phyloP scores from a whole-genome alignment of 1,140 invertebrate genomes.

The Trachelipus rathkii region DNA sequence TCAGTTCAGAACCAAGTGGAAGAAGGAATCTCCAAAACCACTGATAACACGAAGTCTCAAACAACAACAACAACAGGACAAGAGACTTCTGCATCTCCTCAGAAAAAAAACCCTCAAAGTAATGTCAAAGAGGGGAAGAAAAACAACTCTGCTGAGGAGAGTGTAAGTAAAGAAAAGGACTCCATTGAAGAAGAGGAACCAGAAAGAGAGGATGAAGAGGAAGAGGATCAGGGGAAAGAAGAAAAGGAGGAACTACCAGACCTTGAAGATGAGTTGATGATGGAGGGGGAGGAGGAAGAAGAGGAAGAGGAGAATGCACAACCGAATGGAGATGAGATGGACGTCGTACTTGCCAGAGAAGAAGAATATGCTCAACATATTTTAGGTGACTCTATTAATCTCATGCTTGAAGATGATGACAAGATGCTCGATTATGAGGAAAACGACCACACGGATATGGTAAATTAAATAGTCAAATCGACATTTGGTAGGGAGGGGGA shows the following conservation, averaged over 20 bases:
- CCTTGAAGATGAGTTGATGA: background rate
- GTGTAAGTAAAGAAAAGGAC: no score
- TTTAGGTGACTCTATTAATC: constrained; percentile 44
- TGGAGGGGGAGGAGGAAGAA: background rate
- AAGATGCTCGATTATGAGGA: constrained; percentile 43
- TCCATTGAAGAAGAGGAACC: no score
- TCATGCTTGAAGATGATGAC: constrained; percentile 45
- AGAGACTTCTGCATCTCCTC: no score
- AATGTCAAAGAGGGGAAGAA: no score
- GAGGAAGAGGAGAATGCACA: constrained; percentile 47
- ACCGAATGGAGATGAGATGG: constrained; percentile 54
- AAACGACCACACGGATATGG: constrained; percentile 28
- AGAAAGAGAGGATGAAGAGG: background rate
- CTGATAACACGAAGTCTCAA: background rate
- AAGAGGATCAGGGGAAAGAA: background rate
- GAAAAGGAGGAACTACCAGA: background rate
- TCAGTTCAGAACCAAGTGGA: background rate
- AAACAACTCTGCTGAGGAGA: no score
- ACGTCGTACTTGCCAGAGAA: constrained; percentile 18
- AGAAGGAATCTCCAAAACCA: background rate
- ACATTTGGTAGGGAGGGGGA: background rate
- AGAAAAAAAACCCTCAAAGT: no score
- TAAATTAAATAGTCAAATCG: background rate
- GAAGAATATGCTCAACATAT: constrained; percentile 32
- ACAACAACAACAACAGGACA: background rate